Conservation (phyloP, 2,888 invertebrate species). For the Drosophila prostipennis region DNA sequence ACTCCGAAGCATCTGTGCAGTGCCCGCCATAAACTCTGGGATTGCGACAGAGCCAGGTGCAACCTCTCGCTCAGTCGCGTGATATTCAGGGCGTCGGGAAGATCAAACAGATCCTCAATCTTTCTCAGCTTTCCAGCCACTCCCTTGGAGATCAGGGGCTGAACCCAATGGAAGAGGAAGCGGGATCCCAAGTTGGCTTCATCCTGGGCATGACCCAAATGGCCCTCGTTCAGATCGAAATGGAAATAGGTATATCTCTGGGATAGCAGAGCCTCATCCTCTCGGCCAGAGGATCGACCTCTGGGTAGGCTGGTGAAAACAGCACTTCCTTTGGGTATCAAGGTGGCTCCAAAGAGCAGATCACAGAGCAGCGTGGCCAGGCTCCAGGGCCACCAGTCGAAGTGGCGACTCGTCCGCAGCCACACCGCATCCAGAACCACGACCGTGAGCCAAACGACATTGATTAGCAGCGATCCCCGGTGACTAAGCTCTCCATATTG, state of each 20-base stretch:
- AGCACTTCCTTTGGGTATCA: slow-evolving; percentile 87
- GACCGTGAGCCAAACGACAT: slow-evolving; percentile 89
- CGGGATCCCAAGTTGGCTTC: slow-evolving; percentile 88
- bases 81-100: slow-evolving; percentile 85
- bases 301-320: slow-evolving; percentile 69
- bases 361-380: slow-evolving; percentile 88
- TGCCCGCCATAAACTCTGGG: slow-evolving; percentile 87
- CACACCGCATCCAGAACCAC: slow-evolving; percentile 89
- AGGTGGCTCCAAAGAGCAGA: slow-evolving; percentile 88
- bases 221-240: slow-evolving; percentile 88
- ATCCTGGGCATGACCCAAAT: slow-evolving; percentile 93
- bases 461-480: slow-evolving; percentile 89
- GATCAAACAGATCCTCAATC: slow-evolving; percentile 92
- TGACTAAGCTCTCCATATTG: slow-evolving; percentile 88
- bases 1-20: slow-evolving; percentile 91
- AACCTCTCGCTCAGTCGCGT: slow-evolving; percentile 79
- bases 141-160: slow-evolving; percentile 93
- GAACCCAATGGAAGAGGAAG: slow-evolving; percentile 94
- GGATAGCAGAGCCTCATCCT: slow-evolving; percentile 87
- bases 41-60: slow-evolving; percentile 82
- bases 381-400: slow-evolving; percentile 86
- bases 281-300: slow-evolving; percentile 82
- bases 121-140: slow-evolving; percentile 88
- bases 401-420: slow-evolving; percentile 87
- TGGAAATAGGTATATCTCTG: slow-evolving; percentile 87